Percentiles rank a stretch among this genome's conserved stretches.
phyloP scores from a whole-genome alignment of 2,113 vertebrate species.

The Merops nubicus region DNA sequence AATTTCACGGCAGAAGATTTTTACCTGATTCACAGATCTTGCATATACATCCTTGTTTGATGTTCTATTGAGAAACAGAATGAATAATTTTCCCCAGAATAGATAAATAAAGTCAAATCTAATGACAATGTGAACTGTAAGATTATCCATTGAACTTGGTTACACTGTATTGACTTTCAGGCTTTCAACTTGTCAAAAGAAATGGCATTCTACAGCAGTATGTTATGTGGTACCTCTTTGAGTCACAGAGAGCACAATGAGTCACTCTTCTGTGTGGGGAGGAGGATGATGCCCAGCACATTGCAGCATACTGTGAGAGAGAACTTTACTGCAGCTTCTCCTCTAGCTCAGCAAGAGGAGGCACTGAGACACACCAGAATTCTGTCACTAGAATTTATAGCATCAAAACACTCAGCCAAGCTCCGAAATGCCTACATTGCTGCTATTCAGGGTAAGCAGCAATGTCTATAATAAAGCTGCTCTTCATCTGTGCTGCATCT shows the following conservation, averaged over 20 bases:
- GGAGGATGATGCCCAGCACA: not conserved
- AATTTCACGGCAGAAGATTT: not conserved
- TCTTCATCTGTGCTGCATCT: not conserved
- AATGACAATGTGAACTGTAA: not conserved
- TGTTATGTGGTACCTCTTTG: not conserved
- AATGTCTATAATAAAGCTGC: not conserved
- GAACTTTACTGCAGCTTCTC: not conserved
- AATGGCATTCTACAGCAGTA: not conserved
- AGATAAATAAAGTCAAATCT: not conserved
- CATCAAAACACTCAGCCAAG: not conserved
- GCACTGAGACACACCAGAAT: rapidly evolving
- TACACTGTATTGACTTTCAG: not conserved
- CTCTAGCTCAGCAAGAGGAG: not conserved
- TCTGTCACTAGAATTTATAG: not conserved
- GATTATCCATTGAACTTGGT: not conserved
- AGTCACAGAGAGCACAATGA: not conserved
- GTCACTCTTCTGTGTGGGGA: not conserved
- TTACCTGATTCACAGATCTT: not conserved
- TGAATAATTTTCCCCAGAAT: not conserved
- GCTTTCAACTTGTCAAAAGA: not conserved
- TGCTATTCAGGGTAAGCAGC: not conserved
- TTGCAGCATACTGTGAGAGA: rapidly evolving
- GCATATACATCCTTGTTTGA: not conserved
- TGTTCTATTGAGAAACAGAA: not conserved
- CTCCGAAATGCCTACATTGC: not conserved